phyloP scores from a whole-genome alignment of 2,797 vertebrate genomes.

The Lagorchestes hirsutus region DNA sequence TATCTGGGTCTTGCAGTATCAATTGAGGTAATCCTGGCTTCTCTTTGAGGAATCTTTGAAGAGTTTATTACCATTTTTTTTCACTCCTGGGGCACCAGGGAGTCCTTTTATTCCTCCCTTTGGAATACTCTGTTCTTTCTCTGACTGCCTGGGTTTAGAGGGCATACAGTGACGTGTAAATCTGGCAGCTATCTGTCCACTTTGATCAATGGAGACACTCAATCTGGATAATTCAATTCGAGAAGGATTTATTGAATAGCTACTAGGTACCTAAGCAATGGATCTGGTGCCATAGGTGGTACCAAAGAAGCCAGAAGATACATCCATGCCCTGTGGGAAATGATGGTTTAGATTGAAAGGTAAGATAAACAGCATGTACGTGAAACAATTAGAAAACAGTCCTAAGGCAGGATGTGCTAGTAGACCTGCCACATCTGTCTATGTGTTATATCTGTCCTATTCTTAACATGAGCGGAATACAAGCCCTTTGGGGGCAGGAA shows the following conservation, averaged over 20 bases:
- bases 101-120: slow-evolving; percentile 42
- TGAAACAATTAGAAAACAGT: slow-evolving; percentile 16
- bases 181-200: slow-evolving; percentile 45
- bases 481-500: neutral
- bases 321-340: neutral
- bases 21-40: slow-evolving; percentile 50
- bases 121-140: slow-evolving; percentile 7
- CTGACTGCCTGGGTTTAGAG: neutral
- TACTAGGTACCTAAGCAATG: slow-evolving; percentile 4
- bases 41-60: slow-evolving; percentile 57
- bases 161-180: neutral
- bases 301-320: slow-evolving; percentile 29
- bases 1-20: slow-evolving; percentile 51
- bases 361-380: slow-evolving; percentile 1
- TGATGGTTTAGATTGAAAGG: slow-evolving; percentile 11
- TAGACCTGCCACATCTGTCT: neutral
- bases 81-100: slow-evolving; percentile 20
- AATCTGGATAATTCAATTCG: slow-evolving; percentile 46
- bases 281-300: neutral
- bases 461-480: neutral
- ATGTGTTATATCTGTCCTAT: neutral
- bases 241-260: slow-evolving; percentile 5
- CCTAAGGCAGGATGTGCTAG: neutral
- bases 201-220: neutral
- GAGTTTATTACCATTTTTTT: slow-evolving; percentile 56